Percentiles rank a stretch among this genome's conserved stretches.
phyloP scores from a whole-genome alignment of 1,140 invertebrate species.

The Drosophila melanica region DNA sequence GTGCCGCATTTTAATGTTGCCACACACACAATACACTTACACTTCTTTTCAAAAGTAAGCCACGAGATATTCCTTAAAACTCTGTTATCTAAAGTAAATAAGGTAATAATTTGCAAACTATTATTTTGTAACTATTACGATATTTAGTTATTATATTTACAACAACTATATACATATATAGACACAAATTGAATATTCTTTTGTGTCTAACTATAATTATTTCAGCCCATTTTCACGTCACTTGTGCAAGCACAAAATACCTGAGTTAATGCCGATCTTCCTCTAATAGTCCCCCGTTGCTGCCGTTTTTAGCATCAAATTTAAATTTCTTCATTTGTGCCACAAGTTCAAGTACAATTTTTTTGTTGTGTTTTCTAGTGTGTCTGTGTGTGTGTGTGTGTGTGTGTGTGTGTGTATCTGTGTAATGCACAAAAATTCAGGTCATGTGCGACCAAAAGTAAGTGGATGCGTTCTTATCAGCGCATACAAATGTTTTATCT shows the following conservation, averaged over 20 bases:
- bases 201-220: too few relatives aligned
- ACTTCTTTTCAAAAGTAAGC: background rate
- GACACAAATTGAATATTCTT: too few relatives aligned
- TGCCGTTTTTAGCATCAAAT: constrained; percentile 62
- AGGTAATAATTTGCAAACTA: too few relatives aligned
- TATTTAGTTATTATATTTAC: too few relatives aligned
- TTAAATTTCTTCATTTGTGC: constrained; percentile 80
- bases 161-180: too few relatives aligned
- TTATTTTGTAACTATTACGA: too few relatives aligned
- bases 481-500: constrained; percentile 82
- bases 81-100: background rate
- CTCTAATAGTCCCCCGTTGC: constrained; percentile 34
- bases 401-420: constrained; percentile 11
- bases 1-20: constrained; percentile 61
- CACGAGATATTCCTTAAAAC: constrained; percentile 2
- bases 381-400: constrained; percentile 10
- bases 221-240: too few relatives aligned
- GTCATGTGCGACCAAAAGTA: constrained; percentile 81
- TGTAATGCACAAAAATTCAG: constrained; percentile 63
- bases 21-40: constrained; percentile 10
- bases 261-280: background rate
- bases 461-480: constrained; percentile 81
- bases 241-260: too few relatives aligned
- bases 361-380: constrained; percentile 51
- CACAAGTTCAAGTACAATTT: constrained; percentile 65